Evolutionary conservation across 2,797 vertebrate genomes (phyloP), one percentile per base, ranked within the genome.

Genomic region (Chelmon rostratus): DNA sequence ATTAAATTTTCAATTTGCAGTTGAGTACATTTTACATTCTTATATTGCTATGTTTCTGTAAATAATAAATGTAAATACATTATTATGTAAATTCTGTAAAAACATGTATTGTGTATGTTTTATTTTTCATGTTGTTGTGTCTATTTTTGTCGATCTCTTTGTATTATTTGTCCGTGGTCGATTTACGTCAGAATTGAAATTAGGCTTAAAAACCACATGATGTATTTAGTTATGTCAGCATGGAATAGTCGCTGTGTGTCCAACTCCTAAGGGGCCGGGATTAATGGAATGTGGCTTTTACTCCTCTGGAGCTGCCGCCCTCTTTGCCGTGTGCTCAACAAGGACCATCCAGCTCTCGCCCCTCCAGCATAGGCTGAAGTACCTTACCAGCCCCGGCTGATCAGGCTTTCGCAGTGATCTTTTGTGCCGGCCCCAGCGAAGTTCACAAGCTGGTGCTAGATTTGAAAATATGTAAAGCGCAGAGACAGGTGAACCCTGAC

Each of bases 231-330:
- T 49, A n/a, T 65, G 47, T 81, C 66, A 67, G 63, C 68, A 57
- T 58, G 37, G 61, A 68, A 64, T 65, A 49, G 54, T 54, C 53
- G 67, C 42, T 82, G 21, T 50, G 52, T 64, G 44, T 64, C 37
- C 62, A 44, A 64, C 49, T 68, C 66, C 77, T 70, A 31, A 65
- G 70, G 76, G 68, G 82, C n/a, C 40, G 28, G 71, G 71, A 84
- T 89, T 82, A 84, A 83, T 82, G 68, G 82, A 86, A 73, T 77
- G 65, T 47, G 38, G 37, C 66, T 87, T 82, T 83, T 53, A 58
- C 70, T 73, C 68, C 38, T 68, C 62, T 83, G 59, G 82, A 66
- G 53, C 69, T 10, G 53, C 61, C 19, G 2, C 71, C 73, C 68
- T 68, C 65, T 76, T 73, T 25, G 62, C 65, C 19, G 58, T 42